A percentile compares a stretch with the other conserved stretches of the same genome.
Conservation (phyloP, 2,797 vertebrate genomes). For the Dipus sagitta region DNA sequence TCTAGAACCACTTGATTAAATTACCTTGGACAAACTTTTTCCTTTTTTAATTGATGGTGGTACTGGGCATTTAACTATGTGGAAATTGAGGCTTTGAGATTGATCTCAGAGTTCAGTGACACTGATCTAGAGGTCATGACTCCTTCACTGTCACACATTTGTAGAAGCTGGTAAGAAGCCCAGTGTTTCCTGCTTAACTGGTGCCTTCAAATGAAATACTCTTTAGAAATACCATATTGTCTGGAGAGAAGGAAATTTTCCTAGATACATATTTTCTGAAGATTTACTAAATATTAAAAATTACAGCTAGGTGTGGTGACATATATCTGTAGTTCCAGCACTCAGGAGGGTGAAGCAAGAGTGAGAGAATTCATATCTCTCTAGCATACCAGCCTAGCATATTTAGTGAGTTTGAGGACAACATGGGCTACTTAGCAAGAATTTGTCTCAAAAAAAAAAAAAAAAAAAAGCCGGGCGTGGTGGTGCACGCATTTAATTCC, state of each 20-base stretch:
- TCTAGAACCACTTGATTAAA: slow-evolving; percentile 3
- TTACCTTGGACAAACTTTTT: background rate
- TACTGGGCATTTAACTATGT: slow-evolving; percentile 11
- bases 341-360: background rate
- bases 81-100: slow-evolving; percentile 7
- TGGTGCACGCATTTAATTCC: too few relatives aligned
- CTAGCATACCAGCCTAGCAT: background rate
- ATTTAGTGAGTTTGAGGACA: background rate
- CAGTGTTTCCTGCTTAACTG: slow-evolving; percentile 5
- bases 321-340: background rate
- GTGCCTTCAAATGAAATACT: background rate
- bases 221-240: slow-evolving; percentile 35
- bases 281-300: slow-evolving; percentile 25
- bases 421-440: background rate
- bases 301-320: background rate
- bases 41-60: background rate
- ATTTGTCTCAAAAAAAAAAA: background rate
- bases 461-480: too few relatives aligned
- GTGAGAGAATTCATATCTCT: too few relatives aligned
- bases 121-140: too few relatives aligned
- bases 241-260: background rate
- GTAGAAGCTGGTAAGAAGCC: background rate
- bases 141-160: background rate
- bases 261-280: background rate
- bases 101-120: background rate